Evolutionary conservation across 2,888 invertebrate genomes (phyloP).

Genomic region (Drosophila testacea): DNA sequence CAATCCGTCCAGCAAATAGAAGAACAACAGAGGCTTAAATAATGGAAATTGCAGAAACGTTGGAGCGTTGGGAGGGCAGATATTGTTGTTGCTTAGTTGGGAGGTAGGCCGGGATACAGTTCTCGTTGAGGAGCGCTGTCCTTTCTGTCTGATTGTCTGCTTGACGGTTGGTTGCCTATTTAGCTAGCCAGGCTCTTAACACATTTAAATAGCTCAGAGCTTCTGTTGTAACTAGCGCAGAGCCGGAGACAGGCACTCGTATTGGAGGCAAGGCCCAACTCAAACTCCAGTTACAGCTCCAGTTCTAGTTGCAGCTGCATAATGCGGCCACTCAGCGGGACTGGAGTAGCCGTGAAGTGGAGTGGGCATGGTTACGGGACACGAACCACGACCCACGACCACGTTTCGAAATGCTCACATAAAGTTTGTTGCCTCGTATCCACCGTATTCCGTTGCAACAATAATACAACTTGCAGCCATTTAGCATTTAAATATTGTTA

Average conservation of each 20-base stretch:
- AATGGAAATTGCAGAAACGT: constrained; percentile 21
- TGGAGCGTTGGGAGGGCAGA: neutral
- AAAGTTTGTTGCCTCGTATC: constrained; percentile 46
- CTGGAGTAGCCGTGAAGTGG: constrained; percentile 28
- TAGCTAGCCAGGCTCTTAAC: constrained; percentile 60
- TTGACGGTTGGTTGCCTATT: constrained; percentile 50
- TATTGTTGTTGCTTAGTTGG: too few species aligned
- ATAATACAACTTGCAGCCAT: constrained; percentile 77
- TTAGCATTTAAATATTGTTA: constrained; percentile 78
- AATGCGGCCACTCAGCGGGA: constrained; percentile 46
- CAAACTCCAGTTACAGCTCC: constrained; percentile 1
- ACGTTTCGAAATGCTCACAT: constrained; percentile 54
- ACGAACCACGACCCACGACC: constrained; percentile 2
- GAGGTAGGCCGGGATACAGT: constrained; percentile 8
- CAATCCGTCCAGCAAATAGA: constrained; percentile 42
- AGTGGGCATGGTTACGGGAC: constrained; percentile 19
- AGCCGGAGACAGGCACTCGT: constrained; percentile 41
- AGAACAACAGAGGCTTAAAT: constrained; percentile 35
- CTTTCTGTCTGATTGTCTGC: constrained; percentile 11
- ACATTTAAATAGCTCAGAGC: constrained; percentile 70
- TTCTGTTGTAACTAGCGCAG: constrained; percentile 58
- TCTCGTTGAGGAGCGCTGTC: constrained; percentile 8
- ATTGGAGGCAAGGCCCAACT: constrained; percentile 1
- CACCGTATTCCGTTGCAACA: constrained; percentile 40
- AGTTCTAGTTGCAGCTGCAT: constrained; percentile 26